Base-by-base conservation (phyloP, 1,140 invertebrate species). In the Lanistes nyassanus region DNA sequence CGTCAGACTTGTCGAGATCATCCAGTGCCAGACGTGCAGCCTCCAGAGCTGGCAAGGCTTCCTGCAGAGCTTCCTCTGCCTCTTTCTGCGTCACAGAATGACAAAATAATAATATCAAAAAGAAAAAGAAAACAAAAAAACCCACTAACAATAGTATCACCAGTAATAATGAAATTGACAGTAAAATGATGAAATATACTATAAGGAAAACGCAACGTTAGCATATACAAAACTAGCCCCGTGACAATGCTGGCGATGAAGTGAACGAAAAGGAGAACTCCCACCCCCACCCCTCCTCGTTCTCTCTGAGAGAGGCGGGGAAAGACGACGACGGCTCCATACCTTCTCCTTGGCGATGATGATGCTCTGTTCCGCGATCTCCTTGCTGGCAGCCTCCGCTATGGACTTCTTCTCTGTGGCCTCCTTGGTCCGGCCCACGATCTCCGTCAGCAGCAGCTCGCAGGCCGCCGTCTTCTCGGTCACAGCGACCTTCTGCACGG, bases 1-100 rank as follows among this genome's bases (percentile, higher is more conserved):
- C 96, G 82, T 96, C 95, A 0, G 92, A 91, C 88, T 96, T 96
- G 42, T 96, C 93, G 11, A 97, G 88, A 75, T 95, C 93, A 6
- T 91, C 90, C 0, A 97, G 89, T 0, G 95, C 95, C 2, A 92
- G 80, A 82, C 93, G 91, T 0, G 95, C 95, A 3, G 91, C 91
- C 80, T 95, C 93, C 1, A 97, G 85, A 0, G 92, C 94, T 0
- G 95, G 95, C 83, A 96, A 85, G 0, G 95, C 95, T 58, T 93
- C 93, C 0, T 91, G 92, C 39, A 97, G 87, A 6, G 91, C 93
- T 81, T 92, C 91, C 85, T 94, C 94, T 2, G 95, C 95, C 79
- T 96, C 95, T 3, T 79, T 79, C 85, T 87, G 70, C 16, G 16
- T 19, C 55, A 56, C 68, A 34, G 34, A 9, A 36, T 36, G 36